Evolutionary conservation across 2,113 vertebrate genomes (phyloP).

Genomic region (Orthonyx spaldingii): DNA sequence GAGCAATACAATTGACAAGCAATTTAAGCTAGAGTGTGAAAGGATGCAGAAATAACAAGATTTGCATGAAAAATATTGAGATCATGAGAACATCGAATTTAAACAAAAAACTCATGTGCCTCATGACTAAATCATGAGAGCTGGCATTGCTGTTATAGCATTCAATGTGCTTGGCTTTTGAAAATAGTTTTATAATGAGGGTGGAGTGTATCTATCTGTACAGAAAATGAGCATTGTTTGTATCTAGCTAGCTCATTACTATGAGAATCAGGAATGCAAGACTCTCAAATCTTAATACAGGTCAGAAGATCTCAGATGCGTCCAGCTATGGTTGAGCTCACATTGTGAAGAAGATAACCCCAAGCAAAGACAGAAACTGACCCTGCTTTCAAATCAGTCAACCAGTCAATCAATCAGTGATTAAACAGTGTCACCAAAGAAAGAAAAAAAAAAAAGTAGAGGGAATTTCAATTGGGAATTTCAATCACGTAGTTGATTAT

Average conservation of each 20-base stretch:
- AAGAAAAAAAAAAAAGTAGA: not conserved
- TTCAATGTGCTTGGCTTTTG: conserved; percentile 72
- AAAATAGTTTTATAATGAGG: conserved; percentile 75
- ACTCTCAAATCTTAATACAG: conserved; percentile 50
- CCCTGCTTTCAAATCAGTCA: conserved; percentile 21
- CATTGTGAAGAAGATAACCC: not conserved
- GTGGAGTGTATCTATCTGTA: conserved; percentile 57
- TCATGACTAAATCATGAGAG: conserved; percentile 81
- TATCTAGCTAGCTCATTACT: conserved; percentile 60
- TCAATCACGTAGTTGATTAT: conserved; percentile 19
- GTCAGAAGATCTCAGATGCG: conserved; percentile 22
- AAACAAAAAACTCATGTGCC: conserved; percentile 73
- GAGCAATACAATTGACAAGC: conserved; percentile 75
- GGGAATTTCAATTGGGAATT: conserved; percentile 20
- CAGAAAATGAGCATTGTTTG: conserved; percentile 66
- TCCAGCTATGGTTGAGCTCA: not conserved
- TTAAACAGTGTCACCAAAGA: not conserved
- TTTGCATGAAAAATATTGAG: conserved; percentile 83
- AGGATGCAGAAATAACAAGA: conserved; percentile 81
- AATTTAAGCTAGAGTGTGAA: conserved; percentile 77
- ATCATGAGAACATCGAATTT: conserved; percentile 79
- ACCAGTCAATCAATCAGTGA: conserved; percentile 25
- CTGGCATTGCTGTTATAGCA: conserved; percentile 70
- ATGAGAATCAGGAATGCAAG: conserved; percentile 38
- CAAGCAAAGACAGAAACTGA: conserved; percentile 39